Evolutionary conservation across 2,797 vertebrate species (phyloP).

Genomic region (Sebastes diploproa): DNA sequence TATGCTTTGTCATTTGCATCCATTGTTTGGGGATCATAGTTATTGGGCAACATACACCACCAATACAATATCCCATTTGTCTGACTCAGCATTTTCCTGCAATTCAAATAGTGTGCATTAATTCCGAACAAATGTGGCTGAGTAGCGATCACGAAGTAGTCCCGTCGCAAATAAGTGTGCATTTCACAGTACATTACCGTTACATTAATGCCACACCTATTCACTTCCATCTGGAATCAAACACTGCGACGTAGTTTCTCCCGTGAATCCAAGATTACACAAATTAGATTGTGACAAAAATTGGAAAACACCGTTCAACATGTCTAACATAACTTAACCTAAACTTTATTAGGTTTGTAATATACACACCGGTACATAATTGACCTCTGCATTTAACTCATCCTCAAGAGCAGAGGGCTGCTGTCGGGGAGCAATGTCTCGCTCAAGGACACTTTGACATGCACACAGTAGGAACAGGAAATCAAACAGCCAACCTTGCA

Average conservation of each 20-base stretch:
- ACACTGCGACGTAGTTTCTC: neutral
- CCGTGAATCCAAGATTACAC: neutral
- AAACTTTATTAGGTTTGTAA: too few relatives aligned
- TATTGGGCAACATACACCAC: slow-evolving; percentile 31
- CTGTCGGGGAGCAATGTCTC: too few relatives aligned
- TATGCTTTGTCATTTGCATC: slow-evolving; percentile 58
- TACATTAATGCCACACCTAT: slow-evolving; percentile 30
- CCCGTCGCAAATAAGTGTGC: slow-evolving; percentile 22
- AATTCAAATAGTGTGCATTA: slow-evolving; percentile 35
- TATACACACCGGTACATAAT: too few relatives aligned
- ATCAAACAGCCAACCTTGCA: too few relatives aligned
- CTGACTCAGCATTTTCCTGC: slow-evolving; percentile 47
- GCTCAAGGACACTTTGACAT: too few relatives aligned
- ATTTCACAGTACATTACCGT: slow-evolving; percentile 53
- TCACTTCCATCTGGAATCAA: slow-evolving; percentile 19
- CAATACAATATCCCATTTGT: slow-evolving; percentile 34
- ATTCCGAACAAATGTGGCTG: slow-evolving; percentile 32
- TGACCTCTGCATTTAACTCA: too few relatives aligned
- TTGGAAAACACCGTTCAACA: neutral
- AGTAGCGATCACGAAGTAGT: slow-evolving; percentile 4
- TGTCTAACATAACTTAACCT: too few relatives aligned
- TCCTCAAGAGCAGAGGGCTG: too few relatives aligned
- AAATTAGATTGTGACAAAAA: neutral
- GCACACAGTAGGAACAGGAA: too few relatives aligned
- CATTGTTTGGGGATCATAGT: slow-evolving; percentile 58